Base-by-base conservation (phyloP, 2,888 invertebrate species). In the Trichogramma dendrolimi region DNA sequence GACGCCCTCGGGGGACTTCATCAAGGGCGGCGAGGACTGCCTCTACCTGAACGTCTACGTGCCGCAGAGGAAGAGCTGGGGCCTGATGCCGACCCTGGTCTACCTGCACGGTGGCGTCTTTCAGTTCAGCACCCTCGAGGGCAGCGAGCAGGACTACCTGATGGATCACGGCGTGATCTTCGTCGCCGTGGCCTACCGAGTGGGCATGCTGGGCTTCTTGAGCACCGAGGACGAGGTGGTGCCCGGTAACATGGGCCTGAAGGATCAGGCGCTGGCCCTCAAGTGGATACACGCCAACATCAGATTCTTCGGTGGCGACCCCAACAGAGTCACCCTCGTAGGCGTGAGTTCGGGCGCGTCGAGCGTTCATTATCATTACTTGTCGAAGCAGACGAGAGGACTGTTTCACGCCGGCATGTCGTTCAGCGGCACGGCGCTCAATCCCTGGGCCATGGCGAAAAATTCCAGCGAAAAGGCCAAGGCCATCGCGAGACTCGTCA, bases 321-420 rank as follows among this genome's bases (percentile, higher is more conserved):
- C 88, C 1, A 82, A 85, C 49, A 85, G 85, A 58, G 82, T 91
- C 38, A 87, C 89, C 0, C 74, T 91, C 4, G 75, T 84, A 0
- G 91, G 91, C 2, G 82, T 85, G 72, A 90, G 90, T 2, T 87
- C 91, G 0, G 91, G 91, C 0, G 90, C 86, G 41, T 88, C 87
- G 4, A 87, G 90, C 68, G 88, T 87, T 0, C 88, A 91, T 73
- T 85, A 89, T 64, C 91, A 90, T 66, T 85, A 86, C 67, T 69
- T 91, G 10, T 86, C 87, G 0, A 85, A 85, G 8, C 40, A 54
- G 44, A 50, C 54, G n/a, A 42, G 11, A n/a, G 57, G 60, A 51
- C 55, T 63, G 3, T 63, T 63, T 14, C 53, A 50, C 7, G 46
- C 27, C 27, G 89, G 86, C 10, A 84, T 88, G 52, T 88, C 89